Evolutionary conservation across 2,888 invertebrate genomes (phyloP).

Genomic region (Meganola albula): DNA sequence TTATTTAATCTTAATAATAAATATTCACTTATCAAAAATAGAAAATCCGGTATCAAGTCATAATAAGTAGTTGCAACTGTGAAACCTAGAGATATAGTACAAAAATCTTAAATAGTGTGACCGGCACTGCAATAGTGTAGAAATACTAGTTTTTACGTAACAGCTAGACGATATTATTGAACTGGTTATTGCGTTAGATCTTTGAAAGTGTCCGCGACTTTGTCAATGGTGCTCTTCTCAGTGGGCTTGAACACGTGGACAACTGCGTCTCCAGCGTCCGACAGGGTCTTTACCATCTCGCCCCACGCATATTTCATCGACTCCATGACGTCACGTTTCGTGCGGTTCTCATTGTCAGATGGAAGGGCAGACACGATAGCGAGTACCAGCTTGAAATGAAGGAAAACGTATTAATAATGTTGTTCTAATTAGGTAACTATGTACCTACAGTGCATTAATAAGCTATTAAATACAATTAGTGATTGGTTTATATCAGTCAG

Average conservation of each 20-base stretch:
- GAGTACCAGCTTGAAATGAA: conserved; percentile 36
- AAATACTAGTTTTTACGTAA: conserved; percentile 21
- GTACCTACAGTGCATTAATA: no score
- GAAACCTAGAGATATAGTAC: no score
- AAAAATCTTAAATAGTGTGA: no score
- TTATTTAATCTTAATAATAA: no score
- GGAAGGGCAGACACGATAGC: conserved; percentile 40
- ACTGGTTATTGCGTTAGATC: conserved; percentile 38
- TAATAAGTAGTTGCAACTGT: no score
- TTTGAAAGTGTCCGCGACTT: conserved; percentile 54
- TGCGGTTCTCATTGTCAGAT: conserved; percentile 24
- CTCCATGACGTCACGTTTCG: conserved; percentile 60
- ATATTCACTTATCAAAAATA: no score
- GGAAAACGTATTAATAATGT: no score
- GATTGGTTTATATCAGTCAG: no score
- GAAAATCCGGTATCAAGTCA: no score
- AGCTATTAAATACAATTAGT: no score
- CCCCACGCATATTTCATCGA: conserved; percentile 60
- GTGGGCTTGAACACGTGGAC: conserved; percentile 65
- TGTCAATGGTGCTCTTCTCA: conserved; percentile 54
- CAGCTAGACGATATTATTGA: conserved; percentile 10
- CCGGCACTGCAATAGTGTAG: conserved; percentile 6
- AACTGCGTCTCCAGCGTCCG: conserved; percentile 58
- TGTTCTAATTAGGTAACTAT: no score
- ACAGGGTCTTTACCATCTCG: conserved; percentile 52